Evolutionary conservation across 2,888 invertebrate species (phyloP).

Genomic region (Patella caerulea): DNA sequence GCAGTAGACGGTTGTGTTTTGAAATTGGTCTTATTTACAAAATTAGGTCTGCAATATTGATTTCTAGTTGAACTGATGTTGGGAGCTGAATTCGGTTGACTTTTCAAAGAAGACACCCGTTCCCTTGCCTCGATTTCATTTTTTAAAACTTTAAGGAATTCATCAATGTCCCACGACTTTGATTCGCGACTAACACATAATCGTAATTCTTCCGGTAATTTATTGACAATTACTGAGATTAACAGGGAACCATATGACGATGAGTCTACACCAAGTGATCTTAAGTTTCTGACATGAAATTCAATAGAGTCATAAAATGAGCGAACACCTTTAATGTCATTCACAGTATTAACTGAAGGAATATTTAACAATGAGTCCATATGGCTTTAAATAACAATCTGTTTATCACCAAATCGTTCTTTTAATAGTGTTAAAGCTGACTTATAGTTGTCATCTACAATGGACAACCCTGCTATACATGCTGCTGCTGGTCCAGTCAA

Average conservation of each 20-base stretch:
- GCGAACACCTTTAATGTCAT: background rate
- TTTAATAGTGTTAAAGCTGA: conserved; percentile 21
- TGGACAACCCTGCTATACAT: conserved; percentile 24
- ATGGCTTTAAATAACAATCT: conserved; percentile 21
- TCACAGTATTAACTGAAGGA: background rate
- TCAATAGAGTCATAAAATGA: background rate
- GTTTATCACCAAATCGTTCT: conserved; percentile 27
- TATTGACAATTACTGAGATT: background rate
- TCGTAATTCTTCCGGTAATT: background rate
- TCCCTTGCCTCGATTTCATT: background rate
- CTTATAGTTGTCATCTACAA: conserved; percentile 29
- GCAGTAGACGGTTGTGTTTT: background rate
- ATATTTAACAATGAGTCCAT: background rate
- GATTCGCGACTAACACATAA: background rate
- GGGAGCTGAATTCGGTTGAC: background rate
- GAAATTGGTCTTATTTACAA: background rate
- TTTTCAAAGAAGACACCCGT: background rate
- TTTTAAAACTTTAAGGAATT: background rate
- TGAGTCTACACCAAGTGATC: background rate
- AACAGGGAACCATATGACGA: background rate
- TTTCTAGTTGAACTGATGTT: background rate
- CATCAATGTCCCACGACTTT: background rate
- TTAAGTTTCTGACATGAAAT: background rate
- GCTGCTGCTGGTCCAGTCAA: conserved; percentile 22
- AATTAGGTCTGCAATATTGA: background rate